Base-by-base conservation (phyloP, 2,888 invertebrate genomes). In the Subacronicta megacephala region DNA sequence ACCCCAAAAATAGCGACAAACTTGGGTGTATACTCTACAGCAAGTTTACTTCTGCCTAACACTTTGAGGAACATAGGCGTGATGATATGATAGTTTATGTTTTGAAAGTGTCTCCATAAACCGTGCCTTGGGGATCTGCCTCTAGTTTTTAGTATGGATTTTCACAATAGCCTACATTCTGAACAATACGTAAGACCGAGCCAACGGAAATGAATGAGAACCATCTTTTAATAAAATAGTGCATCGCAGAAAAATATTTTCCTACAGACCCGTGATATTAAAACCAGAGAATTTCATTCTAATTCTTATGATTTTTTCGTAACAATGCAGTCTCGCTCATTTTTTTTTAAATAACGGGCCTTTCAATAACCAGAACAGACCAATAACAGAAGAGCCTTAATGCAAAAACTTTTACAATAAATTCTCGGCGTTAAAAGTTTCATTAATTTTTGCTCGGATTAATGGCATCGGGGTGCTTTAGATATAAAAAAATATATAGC, bases 151-250 rank as follows among this genome's bases (percentile, higher is more conserved):
- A 52, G 16, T 55, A 56, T 70, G 17, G 26, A 44, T 65, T 38
- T 49, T 44, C 29, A 55, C 64, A 63, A 67, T 59, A 69, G 41
- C 51, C 54, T 59, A 54, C 44, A 59, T 59, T 52, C 51, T 45
- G 42, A 52, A 67, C 59, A 67, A 67, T 58, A 67, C 49, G 36
- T 31, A 46, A 37, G 35, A 59, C 43, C 38, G 51, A 49, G 35
- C 47, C 52, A 41, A 41, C 47, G 47, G 43, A 62, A 68, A 68
- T 53, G 35, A 68, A 67, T 62, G 52, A 40, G 58, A 42, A 62
- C 18, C 13, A 46, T 58, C 13, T 69, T 58, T 50, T 62, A 45
- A 67, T 56, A 52, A 61, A 55, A 43, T 31, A 38, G 40, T 43
- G 46, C 17, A 47, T 62, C 26, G 37, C 16, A 41, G 31, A 13